These are phyloP conservation scores for Strigops habroptila DNA, from an alignment of 2,113 vertebrate species.

Conservation along the genomic window DNA sequence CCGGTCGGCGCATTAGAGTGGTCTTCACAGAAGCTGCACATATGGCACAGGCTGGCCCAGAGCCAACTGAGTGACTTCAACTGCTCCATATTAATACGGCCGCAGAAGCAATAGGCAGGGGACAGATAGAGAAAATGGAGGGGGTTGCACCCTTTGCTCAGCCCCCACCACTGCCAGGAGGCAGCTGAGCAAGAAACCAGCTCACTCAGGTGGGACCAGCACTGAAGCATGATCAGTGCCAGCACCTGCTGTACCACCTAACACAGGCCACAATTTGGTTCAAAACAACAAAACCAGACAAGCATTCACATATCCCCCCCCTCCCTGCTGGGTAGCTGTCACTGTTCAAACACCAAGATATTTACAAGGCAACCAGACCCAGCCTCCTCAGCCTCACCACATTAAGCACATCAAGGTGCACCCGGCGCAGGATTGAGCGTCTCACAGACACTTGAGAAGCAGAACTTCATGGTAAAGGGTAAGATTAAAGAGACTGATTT, in stretches of 20 bases:
- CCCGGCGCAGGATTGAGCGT: fast-evolving
- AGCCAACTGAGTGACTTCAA: constrained; percentile 81
- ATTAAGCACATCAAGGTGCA: background rate
- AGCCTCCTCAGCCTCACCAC: background rate
- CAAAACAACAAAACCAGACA: background rate
- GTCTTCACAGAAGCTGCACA: constrained; percentile 51
- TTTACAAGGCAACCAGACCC: background rate
- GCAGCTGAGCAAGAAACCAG: background rate
- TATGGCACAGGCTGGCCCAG: constrained; percentile 66
- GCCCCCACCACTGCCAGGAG: background rate
- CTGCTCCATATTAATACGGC: constrained; percentile 76
- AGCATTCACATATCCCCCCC: background rate
- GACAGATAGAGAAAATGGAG: constrained; percentile 33
- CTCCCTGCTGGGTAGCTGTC: background rate
- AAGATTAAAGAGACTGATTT: background rate
- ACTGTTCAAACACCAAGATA: background rate
- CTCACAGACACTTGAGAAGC: fast-evolving
- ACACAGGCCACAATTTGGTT: fast-evolving
- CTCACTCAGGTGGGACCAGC: fast-evolving
- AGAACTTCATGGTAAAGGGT: background rate
- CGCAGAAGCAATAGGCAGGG: constrained; percentile 57
- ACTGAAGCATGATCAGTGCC: fast-evolving
- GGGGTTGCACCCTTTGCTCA: background rate
- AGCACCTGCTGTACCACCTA: background rate
- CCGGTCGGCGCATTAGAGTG: background rate